Conservation (phyloP, 2,888 invertebrate species). For the Clusia tigrina region DNA sequence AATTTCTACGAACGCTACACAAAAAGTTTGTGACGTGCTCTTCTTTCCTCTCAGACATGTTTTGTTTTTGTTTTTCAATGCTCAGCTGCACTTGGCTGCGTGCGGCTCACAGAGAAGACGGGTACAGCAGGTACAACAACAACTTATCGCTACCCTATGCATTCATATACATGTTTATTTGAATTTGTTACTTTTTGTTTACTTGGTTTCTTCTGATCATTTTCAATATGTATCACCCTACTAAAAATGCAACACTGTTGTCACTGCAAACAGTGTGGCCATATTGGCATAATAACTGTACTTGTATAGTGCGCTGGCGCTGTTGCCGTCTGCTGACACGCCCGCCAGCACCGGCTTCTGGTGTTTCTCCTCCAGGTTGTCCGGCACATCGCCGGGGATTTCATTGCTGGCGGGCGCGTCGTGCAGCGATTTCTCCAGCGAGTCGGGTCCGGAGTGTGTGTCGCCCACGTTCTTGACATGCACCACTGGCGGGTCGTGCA, state of each 20-base stretch:
- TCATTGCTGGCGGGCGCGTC: slow-evolving; percentile 51
- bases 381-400: slow-evolving; percentile 51
- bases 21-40: too few relatives aligned
- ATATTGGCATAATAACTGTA: too few relatives aligned
- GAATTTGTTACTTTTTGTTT: too few relatives aligned
- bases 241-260: too few relatives aligned
- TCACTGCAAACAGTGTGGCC: too few relatives aligned
- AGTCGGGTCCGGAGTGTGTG: slow-evolving; percentile 54
- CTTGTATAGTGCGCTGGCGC: too few relatives aligned
- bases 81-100: slow-evolving; percentile 20
- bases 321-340: slow-evolving; percentile 32
- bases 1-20: too few relatives aligned
- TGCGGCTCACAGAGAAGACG: slow-evolving; percentile 45
- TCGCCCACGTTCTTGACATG: slow-evolving; percentile 52
- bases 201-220: too few relatives aligned
- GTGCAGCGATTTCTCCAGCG: slow-evolving; percentile 52
- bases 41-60: too few relatives aligned
- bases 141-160: slow-evolving; percentile 56
- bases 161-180: slow-evolving; percentile 6
- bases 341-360: slow-evolving; percentile 49
- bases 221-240: too few relatives aligned
- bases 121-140: slow-evolving; percentile 63
- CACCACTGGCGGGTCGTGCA: slow-evolving; percentile 63
- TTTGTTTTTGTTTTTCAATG: slow-evolving; percentile 6
- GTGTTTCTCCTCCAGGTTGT: slow-evolving; percentile 55